Conservation (phyloP, 2,888 invertebrate species). For the Morpho helenor region DNA sequence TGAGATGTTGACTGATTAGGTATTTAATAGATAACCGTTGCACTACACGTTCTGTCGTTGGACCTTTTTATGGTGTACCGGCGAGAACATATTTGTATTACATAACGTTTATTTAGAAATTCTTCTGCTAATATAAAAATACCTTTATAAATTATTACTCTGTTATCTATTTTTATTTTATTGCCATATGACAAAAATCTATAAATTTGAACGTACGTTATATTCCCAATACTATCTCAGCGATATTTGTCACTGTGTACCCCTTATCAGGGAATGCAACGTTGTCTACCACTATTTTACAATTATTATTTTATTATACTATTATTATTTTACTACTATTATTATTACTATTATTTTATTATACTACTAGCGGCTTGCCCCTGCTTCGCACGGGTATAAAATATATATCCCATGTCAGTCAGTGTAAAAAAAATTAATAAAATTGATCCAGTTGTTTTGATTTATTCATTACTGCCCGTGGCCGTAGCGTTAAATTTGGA, state of each 20-base stretch:
- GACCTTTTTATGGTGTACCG: constrained; percentile 38
- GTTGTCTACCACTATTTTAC: constrained; percentile 56
- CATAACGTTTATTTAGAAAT: constrained; percentile 21
- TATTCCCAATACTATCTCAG: constrained; percentile 30
- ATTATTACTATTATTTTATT: too few species aligned
- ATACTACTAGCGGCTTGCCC: too few species aligned
- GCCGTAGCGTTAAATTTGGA: too few species aligned
- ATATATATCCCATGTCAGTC: too few species aligned
- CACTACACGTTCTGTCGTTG: constrained; percentile 39
- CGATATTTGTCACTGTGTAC: constrained; percentile 55
- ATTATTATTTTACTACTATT: too few species aligned
- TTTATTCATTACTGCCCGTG: too few species aligned
- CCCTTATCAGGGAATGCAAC: constrained; percentile 46
- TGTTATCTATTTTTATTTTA: constrained; percentile 25
- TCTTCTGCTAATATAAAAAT: constrained; percentile 20
- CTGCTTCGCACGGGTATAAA: too few species aligned
- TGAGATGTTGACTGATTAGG: constrained; percentile 72
- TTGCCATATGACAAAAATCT: constrained; percentile 25
- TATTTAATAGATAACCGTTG: constrained; percentile 69
- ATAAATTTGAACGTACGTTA: constrained; percentile 25
- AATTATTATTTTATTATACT: too few species aligned
- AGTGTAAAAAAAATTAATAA: too few species aligned
- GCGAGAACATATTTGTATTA: constrained; percentile 21
- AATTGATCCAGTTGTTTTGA: too few species aligned
- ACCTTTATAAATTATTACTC: constrained; percentile 18